Conservation (phyloP, 2,113 vertebrate genomes). For the Osmerus mordax region DNA sequence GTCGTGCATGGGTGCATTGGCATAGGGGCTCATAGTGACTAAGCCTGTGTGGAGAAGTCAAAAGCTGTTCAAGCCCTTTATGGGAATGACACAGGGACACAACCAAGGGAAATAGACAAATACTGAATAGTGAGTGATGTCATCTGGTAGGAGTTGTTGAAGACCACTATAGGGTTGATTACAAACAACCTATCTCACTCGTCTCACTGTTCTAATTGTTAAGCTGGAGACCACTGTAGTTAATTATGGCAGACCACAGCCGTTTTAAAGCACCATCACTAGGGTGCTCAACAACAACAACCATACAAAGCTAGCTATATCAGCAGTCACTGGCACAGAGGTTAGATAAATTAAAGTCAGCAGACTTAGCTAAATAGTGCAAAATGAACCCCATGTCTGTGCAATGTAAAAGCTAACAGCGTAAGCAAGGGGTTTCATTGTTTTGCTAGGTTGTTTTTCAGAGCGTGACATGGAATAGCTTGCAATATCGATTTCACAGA, state of each 20-base stretch:
- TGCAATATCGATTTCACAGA: slow-evolving; percentile 35
- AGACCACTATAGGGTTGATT: slow-evolving; percentile 9
- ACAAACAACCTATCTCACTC: slow-evolving; percentile 9
- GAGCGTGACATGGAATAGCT: slow-evolving; percentile 11
- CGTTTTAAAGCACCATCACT: background rate
- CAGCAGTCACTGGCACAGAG: slow-evolving; percentile 22
- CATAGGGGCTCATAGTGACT: slow-evolving; percentile 21
- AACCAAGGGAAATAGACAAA: slow-evolving; percentile 30
- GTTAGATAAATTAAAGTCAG: slow-evolving; percentile 32
- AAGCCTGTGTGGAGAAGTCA: slow-evolving; percentile 30
- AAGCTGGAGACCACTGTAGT: background rate
- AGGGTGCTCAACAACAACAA: slow-evolving; percentile 29
- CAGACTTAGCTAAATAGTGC: slow-evolving; percentile 31
- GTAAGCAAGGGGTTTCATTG: slow-evolving; percentile 8
- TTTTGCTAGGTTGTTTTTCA: slow-evolving; percentile 2
- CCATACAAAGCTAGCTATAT: slow-evolving; percentile 21
- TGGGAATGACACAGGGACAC: slow-evolving; percentile 16
- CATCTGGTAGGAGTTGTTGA: slow-evolving; percentile 10
- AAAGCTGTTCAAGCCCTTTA: too few species aligned
- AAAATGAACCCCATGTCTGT: slow-evolving; percentile 11
- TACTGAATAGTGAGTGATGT: slow-evolving; percentile 21
- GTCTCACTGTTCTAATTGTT: slow-evolving; percentile 12
- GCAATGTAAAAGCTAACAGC: background rate
- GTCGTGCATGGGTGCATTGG: slow-evolving; percentile 30
- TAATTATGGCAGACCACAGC: background rate